Conservation (phyloP, 2,888 invertebrate species). For the Melikaiella ostensackeni region DNA sequence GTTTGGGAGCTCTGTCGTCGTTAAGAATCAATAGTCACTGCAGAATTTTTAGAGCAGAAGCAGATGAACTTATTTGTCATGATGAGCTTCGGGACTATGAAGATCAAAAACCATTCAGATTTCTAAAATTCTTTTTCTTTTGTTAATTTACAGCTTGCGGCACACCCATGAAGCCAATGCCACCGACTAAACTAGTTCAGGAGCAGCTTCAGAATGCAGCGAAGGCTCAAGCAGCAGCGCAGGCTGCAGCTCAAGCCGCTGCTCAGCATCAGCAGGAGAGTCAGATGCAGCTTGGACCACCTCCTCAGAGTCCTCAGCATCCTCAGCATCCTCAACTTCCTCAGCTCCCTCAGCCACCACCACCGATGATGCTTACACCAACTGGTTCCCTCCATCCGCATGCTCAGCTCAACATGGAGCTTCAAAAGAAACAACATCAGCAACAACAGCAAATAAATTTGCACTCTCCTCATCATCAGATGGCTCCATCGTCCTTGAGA, state of each 20-base stretch:
- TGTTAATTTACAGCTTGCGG: constrained; percentile 79
- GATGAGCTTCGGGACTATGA: constrained; percentile 56
- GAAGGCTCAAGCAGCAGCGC: constrained; percentile 73
- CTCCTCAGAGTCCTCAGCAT: constrained; percentile 72
- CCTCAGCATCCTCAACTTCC: constrained; percentile 57
- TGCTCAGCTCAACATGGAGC: constrained; percentile 82
- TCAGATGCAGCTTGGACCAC: constrained; percentile 73
- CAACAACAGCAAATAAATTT: constrained; percentile 80
- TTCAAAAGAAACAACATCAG: constrained; percentile 79
- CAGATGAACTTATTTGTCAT: not conserved
- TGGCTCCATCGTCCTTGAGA: constrained; percentile 83
- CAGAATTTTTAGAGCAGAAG: not conserved
- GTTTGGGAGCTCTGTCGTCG: constrained; percentile 61
- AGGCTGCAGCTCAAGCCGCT: constrained; percentile 71
- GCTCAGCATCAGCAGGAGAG: constrained; percentile 74
- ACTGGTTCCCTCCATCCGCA: constrained; percentile 88
- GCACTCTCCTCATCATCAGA: constrained; percentile 82
- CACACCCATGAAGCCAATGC: constrained; percentile 85
- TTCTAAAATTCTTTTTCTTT: constrained; percentile 55
- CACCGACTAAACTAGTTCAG: constrained; percentile 86
- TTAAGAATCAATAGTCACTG: constrained; percentile 45
- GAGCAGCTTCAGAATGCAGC: constrained; percentile 75
- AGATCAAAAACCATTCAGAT: constrained; percentile 42
- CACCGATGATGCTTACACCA: constrained; percentile 86
- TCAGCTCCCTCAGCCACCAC: constrained; percentile 75